Percentiles rank a stretch among this genome's conserved stretches.
Evolutionary conservation across 2,888 invertebrate species (phyloP).

Genomic region (Drosophila atroscutellata): DNA sequence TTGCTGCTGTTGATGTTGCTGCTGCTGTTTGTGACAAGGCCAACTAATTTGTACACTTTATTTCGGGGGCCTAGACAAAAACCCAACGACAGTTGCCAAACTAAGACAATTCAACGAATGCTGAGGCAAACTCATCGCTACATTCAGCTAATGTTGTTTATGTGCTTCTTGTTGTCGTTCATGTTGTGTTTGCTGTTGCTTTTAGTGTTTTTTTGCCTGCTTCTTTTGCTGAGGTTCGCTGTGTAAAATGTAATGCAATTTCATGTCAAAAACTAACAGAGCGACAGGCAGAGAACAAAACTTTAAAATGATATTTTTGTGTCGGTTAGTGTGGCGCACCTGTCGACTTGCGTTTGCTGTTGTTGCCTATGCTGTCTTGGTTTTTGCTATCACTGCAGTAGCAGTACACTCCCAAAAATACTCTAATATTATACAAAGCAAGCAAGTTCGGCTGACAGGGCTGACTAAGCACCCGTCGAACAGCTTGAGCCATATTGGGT

Average conservation of each 20-base stretch:
- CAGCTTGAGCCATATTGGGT: neutral
- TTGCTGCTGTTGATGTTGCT: slow-evolving; percentile 31
- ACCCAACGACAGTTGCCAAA: slow-evolving; percentile 79
- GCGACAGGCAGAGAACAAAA: slow-evolving; percentile 69
- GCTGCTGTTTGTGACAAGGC: slow-evolving; percentile 65
- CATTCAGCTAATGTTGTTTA: slow-evolving; percentile 20
- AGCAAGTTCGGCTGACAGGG: neutral
- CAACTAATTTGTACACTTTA: slow-evolving; percentile 81
- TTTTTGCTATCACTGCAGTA: slow-evolving; percentile 72
- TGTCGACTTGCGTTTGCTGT: slow-evolving; percentile 49
- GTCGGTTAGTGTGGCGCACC: slow-evolving; percentile 72
- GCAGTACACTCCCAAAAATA: slow-evolving; percentile 8
- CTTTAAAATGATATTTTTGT: slow-evolving; percentile 81
- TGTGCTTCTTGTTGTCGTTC: slow-evolving; percentile 6
- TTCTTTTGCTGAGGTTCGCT: slow-evolving; percentile 44
- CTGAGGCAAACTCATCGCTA: slow-evolving; percentile 47
- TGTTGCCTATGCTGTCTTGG: slow-evolving; percentile 54
- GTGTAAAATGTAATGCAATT: slow-evolving; percentile 79
- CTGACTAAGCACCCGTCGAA: neutral
- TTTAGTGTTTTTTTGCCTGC: neutral
- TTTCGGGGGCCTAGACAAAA: slow-evolving; percentile 47
- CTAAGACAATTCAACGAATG: slow-evolving; percentile 72
- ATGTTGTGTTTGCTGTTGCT: slow-evolving; percentile 5
- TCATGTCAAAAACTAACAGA: slow-evolving; percentile 79
- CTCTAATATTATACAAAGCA: neutral